Evolutionary conservation across 92 coral and sea anemone genomes (phyloP).

Genomic region (Zoanthus sociatus): DNA sequence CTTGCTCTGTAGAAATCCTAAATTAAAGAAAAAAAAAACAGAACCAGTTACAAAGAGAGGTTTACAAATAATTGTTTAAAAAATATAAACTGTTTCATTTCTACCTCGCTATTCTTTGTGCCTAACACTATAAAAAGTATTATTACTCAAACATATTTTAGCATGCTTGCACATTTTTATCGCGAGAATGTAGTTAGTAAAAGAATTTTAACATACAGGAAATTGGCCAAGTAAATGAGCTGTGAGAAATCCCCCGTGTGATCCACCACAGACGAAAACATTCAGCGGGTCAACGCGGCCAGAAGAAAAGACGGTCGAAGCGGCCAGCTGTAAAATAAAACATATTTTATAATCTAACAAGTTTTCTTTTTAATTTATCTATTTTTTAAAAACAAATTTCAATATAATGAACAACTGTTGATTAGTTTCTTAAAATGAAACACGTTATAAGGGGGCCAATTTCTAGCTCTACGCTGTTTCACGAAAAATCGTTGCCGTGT

Average conservation of each 20-base stretch:
- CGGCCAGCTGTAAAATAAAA: slow-evolving; percentile 67
- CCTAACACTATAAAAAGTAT: not conserved
- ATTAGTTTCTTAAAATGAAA: too few relatives aligned
- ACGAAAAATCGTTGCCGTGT: too few relatives aligned
- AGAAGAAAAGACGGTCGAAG: slow-evolving; percentile 58
- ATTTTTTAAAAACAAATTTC: too few relatives aligned
- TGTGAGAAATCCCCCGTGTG: slow-evolving; percentile 93
- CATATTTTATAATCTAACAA: too few relatives aligned
- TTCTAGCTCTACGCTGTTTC: too few relatives aligned
- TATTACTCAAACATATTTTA: not conserved
- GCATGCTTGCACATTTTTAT: not conserved
- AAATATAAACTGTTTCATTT: too few relatives aligned
- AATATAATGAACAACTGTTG: too few relatives aligned
- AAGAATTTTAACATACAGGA: slow-evolving; percentile 70
- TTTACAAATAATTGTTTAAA: too few relatives aligned
- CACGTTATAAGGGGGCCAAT: too few relatives aligned
- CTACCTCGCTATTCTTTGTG: too few relatives aligned
- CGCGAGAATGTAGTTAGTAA: not conserved
- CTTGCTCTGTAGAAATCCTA: slow-evolving; percentile 88
- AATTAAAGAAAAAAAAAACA: not conserved
- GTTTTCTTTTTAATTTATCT: too few relatives aligned
- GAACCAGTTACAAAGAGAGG: not conserved
- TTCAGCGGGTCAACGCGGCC: slow-evolving; percentile 68
- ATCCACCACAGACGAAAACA: slow-evolving; percentile 89
- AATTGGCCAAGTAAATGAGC: slow-evolving; percentile 87